Base-by-base conservation (phyloP, 2,797 vertebrate species). In the Nothura maculosa region DNA sequence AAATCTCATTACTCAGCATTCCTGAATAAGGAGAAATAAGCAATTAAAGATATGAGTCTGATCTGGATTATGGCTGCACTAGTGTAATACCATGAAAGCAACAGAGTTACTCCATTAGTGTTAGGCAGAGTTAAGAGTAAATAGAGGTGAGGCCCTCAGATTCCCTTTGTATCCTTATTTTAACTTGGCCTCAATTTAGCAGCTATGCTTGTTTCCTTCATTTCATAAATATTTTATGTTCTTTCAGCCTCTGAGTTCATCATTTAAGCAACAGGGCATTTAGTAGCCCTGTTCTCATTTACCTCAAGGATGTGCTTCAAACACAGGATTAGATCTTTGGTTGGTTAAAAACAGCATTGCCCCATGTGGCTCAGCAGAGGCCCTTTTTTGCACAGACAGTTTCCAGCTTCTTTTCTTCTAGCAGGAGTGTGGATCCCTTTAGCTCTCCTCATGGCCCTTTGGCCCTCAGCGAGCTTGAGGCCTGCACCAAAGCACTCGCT, bases 121-220 rank as follows among this genome's bases (percentile, higher is more conserved):
- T 11, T 32, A 57, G 45, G 55, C 58, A 24, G 67, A 69, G 16
- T 36, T 36, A 36, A 78, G 30, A 76, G 52, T 27, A 12, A 45
- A 42, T 70, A 70, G 50, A 84, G 13, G 7, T n/a, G 15, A 87
- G 74, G 48, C 88, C 89, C 89, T 91, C 74, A 94, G 32, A 84
- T 94, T 89, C 47, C 82, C 55, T 86, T 52, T 55, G 52, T 94
- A 89, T 94, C 92, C 94, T 96, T 92, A 89, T 91, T 96, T 96
- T 91, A 96, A 96, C 94, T 10, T 4, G n/a, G 21, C n/a, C 83
- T 93, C 79, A 69, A 82, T 87, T 92, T 94, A 95, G 63, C 40
- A 85, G 85, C 63, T 50, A 18, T 0, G 0, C 63, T 87, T 72
- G 2, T 57, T 81, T 92, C 28, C 36, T 83, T 58, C 43, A 9